Conservation (phyloP, 2,113 vertebrate genomes). For the Gracilinanus agilis region DNA sequence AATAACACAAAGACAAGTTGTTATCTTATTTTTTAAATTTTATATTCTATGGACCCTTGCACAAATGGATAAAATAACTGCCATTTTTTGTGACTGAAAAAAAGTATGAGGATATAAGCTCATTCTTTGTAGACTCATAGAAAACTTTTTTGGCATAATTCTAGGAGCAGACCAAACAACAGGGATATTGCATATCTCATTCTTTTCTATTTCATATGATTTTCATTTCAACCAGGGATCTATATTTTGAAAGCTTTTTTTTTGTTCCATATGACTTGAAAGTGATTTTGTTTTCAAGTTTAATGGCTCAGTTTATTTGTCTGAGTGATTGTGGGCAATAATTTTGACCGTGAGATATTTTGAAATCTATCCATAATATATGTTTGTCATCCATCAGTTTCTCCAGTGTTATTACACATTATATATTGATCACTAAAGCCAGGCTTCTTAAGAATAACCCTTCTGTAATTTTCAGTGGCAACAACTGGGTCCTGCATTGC, state of each 20-base stretch:
- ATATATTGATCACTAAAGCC: no score
- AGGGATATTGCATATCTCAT: not conserved
- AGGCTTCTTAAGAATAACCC: no score
- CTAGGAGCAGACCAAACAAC: not conserved
- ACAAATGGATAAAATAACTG: not conserved
- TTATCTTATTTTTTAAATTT: not conserved
- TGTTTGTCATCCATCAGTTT: no score
- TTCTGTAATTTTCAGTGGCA: no score
- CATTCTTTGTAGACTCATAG: not conserved
- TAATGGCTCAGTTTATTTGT: not conserved
- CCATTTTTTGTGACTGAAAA: not conserved
- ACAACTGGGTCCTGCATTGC: no score
- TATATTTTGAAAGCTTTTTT: not conserved
- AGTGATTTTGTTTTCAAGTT: not conserved
- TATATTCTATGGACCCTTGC: not conserved
- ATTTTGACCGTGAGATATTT: not conserved
- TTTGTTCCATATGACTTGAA: not conserved
- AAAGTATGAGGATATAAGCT: not conserved
- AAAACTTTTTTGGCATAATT: not conserved
- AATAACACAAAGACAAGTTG: no score
- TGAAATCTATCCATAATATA: not conserved
- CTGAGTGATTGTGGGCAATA: not conserved
- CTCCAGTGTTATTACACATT: no score
- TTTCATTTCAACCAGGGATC: not conserved
- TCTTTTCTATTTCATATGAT: not conserved